phyloP scores from a whole-genome alignment of 2,113 vertebrate genomes.

The Hyperoodon ampullatus region DNA sequence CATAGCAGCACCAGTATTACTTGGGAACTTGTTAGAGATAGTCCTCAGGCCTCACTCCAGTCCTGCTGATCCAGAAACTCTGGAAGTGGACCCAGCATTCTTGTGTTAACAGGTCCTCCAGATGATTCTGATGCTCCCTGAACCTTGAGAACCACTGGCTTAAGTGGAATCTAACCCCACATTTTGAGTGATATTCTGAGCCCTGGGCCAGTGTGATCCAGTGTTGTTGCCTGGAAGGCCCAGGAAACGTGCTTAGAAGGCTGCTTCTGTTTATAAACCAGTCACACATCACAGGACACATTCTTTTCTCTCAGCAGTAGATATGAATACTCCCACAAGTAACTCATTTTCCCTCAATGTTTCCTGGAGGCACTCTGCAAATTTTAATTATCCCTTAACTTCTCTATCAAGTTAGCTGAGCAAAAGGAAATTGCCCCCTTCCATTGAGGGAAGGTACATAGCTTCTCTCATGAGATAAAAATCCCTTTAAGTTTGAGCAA shows the following conservation, averaged over 20 bases:
- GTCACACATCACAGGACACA: neutral
- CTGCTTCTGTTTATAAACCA: neutral
- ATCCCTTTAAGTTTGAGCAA: neutral
- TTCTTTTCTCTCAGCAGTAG: neutral
- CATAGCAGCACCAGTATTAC: neutral
- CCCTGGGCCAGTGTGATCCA: neutral
- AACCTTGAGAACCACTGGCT: neutral
- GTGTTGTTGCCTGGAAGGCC: neutral
- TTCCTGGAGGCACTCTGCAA: neutral
- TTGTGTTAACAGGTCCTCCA: neutral
- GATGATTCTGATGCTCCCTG: neutral
- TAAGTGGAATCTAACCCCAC: neutral
- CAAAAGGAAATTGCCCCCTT: neutral
- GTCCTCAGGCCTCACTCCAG: neutral
- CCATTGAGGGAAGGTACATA: neutral
- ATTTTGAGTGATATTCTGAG: neutral
- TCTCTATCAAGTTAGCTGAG: neutral
- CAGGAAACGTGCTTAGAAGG: neutral
- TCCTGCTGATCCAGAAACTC: neutral
- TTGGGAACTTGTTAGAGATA: neutral
- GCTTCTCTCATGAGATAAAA: neutral
- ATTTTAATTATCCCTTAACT: constrained; percentile 25
- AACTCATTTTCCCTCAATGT: neutral
- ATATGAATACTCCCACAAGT: neutral
- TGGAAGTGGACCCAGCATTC: neutral